Percentiles rank a stretch among this genome's conserved stretches.
phyloP scores from a whole-genome alignment of 2,888 invertebrate genomes.

The Lissonota sp. region DNA sequence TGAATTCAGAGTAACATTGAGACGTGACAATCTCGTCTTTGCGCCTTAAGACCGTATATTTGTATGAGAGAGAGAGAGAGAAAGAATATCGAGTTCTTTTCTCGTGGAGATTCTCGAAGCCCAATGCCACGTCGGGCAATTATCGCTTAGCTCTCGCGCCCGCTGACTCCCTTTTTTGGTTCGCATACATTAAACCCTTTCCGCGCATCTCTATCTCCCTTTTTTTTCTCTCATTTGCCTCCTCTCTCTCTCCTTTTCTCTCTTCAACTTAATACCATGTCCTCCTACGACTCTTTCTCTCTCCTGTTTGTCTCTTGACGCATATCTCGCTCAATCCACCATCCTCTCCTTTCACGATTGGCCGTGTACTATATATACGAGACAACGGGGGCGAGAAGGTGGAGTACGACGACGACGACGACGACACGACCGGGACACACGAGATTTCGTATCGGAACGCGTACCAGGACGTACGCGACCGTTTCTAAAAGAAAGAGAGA shows the following conservation, averaged over 20 bases:
- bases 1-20: constrained; percentile 74
- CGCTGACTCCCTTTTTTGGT: constrained; percentile 62
- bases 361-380: constrained; percentile 34
- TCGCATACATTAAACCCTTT: constrained; percentile 74
- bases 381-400: constrained; percentile 37
- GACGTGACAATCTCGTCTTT: constrained; percentile 70
- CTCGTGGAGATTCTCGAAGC: constrained; percentile 61
- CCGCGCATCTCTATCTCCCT: constrained; percentile 51
- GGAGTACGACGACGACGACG: constrained; percentile 52
- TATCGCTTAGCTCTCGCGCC: constrained; percentile 75
- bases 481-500: constrained; percentile 54
- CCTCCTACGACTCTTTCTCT: constrained; percentile 29
- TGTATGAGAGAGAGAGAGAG: background rate
- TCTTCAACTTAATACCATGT: constrained; percentile 2
- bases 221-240: background rate
- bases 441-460: constrained; percentile 78
- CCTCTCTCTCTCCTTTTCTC: constrained; percentile 39
- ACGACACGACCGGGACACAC: constrained; percentile 69
- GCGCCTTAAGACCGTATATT: background rate
- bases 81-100: constrained; percentile 72
- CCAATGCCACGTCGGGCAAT: constrained; percentile 80
- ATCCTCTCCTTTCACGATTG: constrained; percentile 49
- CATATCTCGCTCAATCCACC: constrained; percentile 62
- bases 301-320: constrained; percentile 53
- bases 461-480: constrained; percentile 61